Conservation (phyloP, 37 sponge, comb jelly and placozoan species). For the Petrosia ficiformis region DNA sequence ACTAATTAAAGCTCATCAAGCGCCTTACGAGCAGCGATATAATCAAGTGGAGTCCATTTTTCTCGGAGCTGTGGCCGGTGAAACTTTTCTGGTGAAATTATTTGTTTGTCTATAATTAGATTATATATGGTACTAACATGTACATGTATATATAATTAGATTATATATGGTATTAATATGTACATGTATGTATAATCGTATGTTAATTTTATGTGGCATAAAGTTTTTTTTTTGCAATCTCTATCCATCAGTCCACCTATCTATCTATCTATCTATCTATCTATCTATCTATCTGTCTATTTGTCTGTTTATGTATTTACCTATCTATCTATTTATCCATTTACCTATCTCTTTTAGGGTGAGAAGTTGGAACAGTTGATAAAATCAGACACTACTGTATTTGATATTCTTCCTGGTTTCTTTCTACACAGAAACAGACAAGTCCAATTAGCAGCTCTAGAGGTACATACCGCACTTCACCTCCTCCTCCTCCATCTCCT, state of each 20-base stretch:
- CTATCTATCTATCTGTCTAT: too few species aligned
- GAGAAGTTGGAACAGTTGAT: slow-evolving; percentile 72
- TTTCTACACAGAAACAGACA: slow-evolving; percentile 88
- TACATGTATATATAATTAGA: slow-evolving; percentile 24
- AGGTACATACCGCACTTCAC: slow-evolving; percentile 23
- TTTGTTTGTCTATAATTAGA: too few species aligned
- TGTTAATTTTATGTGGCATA: not conserved
- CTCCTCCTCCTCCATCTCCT: not conserved
- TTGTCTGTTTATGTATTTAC: too few species aligned
- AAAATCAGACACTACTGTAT: slow-evolving; percentile 73
- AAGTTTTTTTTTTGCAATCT: not conserved
- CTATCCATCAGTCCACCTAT: too few species aligned
- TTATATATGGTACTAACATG: too few species aligned
- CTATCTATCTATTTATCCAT: too few species aligned
- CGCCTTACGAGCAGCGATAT: slow-evolving; percentile 85
- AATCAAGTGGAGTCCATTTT: slow-evolving; percentile 97
- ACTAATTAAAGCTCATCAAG: slow-evolving; percentile 83
- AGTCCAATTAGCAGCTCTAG: slow-evolving; percentile 81
- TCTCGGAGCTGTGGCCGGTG: slow-evolving; percentile 69
- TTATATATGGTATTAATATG: too few species aligned
- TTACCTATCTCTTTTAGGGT: too few species aligned
- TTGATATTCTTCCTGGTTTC: slow-evolving; percentile 93
- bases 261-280: too few species aligned
- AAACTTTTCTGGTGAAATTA: too few species aligned
- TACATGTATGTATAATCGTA: too few species aligned